Base-by-base conservation (phyloP, 2,888 invertebrate genomes). In the Dolichopus griseipennis region DNA sequence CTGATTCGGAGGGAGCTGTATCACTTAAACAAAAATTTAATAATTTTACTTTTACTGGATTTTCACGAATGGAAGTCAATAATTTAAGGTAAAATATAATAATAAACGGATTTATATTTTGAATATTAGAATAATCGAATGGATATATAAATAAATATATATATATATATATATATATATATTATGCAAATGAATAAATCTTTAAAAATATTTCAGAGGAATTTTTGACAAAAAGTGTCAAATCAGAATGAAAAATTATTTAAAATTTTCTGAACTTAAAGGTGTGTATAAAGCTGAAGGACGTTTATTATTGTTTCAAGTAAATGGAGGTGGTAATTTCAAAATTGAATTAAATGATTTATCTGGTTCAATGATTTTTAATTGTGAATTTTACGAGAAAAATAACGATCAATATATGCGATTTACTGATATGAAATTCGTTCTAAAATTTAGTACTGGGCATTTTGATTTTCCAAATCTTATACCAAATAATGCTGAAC, bases 351-450 rank as follows among this genome's bases (percentile, higher is more conserved):
- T 18, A 8, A 64, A 33, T 37, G n/a, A 64, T 37, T 4, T 37
- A 2, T 0, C 1, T 5, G 9, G n/a, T n/a, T n/a, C n/a, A 9
- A 20, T n/a, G 9, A 1, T 37, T 9, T 20, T 64, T 20, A 64
- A 20, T 20, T 64, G 64, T 64, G 64, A 64, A 64, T 64, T 64
- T 37, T 34, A 34, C 37, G 18, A 64, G n/a, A 64, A 37, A n/a
- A 20, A 64, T 64, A 64, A 64, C 37, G 64, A 64, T 10, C 4
- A 37, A 64, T 64, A 37, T 34, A 10, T 64, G 1, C 2, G 12
- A 34, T 15, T 64, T 37, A 37, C 0, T n/a, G n/a, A 20, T n/a
- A 37, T 20, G 0, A 37, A 37, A 34, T n/a, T 64, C 7, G 6
- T 34, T 34, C 18, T 37, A 20, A 1, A 18, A 27, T 3, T 18